Conservation (phyloP, 2,888 invertebrate genomes). For the Osmoderma eremita region DNA sequence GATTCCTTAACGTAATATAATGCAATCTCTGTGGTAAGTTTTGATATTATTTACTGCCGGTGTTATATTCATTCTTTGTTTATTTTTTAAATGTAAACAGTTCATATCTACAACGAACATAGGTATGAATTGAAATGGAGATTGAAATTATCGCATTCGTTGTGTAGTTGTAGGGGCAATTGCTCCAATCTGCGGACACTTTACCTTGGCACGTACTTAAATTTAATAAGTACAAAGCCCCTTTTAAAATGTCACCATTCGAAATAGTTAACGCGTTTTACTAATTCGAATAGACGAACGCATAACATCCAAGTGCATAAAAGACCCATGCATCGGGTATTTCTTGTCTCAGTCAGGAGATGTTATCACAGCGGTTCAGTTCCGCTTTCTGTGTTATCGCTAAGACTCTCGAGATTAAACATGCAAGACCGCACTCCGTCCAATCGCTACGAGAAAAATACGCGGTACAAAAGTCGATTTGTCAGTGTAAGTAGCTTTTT, state of each 20-base stretch:
- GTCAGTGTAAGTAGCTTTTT: slow-evolving; percentile 38
- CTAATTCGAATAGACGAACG: background rate
- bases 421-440: slow-evolving; percentile 17
- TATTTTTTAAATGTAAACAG: too few relatives aligned
- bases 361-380: slow-evolving; percentile 38
- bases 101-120: too few relatives aligned
- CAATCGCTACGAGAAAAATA: slow-evolving; percentile 35
- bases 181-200: background rate
- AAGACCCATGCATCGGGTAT: slow-evolving; percentile 6
- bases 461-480: slow-evolving; percentile 31
- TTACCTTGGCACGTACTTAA: slow-evolving; percentile 25
- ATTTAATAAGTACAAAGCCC: slow-evolving; percentile 3
- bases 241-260: slow-evolving; percentile 4
- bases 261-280: background rate
- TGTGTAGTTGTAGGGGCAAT: too few relatives aligned
- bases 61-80: too few relatives aligned
- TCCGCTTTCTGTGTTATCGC: slow-evolving; percentile 9
- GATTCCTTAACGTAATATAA: too few relatives aligned
- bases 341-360: slow-evolving; percentile 18
- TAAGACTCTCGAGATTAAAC: slow-evolving; percentile 16
- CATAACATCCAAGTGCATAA: slow-evolving; percentile 1
- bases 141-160: too few relatives aligned
- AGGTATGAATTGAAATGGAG: too few relatives aligned
- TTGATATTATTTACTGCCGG: too few relatives aligned
- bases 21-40: too few relatives aligned